These are phyloP conservation scores for Trilocha varians DNA, from an alignment of 2,888 invertebrate species.

Conservation along the genomic window DNA sequence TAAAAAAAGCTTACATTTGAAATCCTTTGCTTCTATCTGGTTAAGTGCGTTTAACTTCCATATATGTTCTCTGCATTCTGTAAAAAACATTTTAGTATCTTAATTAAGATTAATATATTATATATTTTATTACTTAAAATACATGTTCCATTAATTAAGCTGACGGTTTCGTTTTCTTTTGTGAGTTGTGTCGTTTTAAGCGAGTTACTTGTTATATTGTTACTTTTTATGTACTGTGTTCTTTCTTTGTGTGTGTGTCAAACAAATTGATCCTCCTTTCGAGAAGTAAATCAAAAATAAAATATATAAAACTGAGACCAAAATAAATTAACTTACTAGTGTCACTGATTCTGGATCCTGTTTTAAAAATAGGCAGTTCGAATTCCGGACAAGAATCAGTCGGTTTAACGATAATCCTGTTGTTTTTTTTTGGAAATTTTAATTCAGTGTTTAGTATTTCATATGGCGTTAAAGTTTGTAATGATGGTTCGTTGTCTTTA, in stretches of 20 bases:
- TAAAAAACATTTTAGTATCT: neutral
- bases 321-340: neutral
- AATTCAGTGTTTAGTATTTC: neutral
- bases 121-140: too few relatives aligned
- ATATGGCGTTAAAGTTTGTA: neutral
- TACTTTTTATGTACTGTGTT: too few relatives aligned
- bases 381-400: neutral
- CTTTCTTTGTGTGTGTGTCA: too few relatives aligned
- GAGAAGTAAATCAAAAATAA: too few relatives aligned
- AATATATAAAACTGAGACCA: too few relatives aligned
- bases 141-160: too few relatives aligned
- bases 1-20: neutral
- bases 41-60: neutral
- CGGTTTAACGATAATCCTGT: neutral
- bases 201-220: too few relatives aligned
- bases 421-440: neutral
- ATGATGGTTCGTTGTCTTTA: neutral
- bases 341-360: neutral
- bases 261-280: too few relatives aligned
- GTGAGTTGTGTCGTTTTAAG: too few relatives aligned
- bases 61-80: neutral
- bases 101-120: too few relatives aligned
- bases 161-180: too few relatives aligned
- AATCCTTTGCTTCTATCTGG: neutral
- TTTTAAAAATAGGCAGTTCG: neutral